Conservation (phyloP, 2,888 invertebrate genomes). For the Andrena camellia region DNA sequence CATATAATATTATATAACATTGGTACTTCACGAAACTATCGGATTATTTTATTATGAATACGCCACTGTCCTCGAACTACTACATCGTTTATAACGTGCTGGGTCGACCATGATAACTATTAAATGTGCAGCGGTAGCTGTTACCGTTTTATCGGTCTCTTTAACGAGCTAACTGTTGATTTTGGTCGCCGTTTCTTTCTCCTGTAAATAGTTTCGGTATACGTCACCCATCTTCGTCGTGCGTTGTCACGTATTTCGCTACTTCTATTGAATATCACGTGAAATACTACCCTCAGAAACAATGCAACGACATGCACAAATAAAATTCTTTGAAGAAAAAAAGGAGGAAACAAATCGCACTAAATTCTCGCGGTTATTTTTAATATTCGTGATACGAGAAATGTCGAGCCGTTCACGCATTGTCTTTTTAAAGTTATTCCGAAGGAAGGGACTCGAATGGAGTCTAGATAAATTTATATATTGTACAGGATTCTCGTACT, state of each 20-base stretch:
- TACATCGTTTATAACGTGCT: constrained; percentile 32
- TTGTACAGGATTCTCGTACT: constrained; percentile 46
- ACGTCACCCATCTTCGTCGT: constrained; percentile 17
- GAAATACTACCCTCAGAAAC: background rate
- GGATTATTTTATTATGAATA: constrained; percentile 16
- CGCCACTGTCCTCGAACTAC: constrained; percentile 24
- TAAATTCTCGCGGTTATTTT: constrained; percentile 1
- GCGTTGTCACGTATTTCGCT: constrained; percentile 15
- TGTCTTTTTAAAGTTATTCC: background rate
- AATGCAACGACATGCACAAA: background rate
- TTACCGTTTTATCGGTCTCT: constrained; percentile 37
- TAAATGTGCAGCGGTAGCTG: constrained; percentile 23
- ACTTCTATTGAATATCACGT: background rate
- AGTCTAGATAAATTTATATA: constrained; percentile 9
- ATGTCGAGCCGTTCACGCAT: background rate
- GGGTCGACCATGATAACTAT: constrained; percentile 33
- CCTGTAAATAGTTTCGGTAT: constrained; percentile 50
- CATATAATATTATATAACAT: background rate
- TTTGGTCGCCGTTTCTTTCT: constrained; percentile 44
- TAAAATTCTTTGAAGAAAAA: background rate
- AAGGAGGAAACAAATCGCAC: background rate
- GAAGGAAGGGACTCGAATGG: background rate
- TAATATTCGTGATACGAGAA: background rate
- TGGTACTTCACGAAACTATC: constrained; percentile 8
- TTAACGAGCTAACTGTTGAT: constrained; percentile 47